Base-by-base conservation (phyloP, 2,888 invertebrate species). In the Amiota minor region DNA sequence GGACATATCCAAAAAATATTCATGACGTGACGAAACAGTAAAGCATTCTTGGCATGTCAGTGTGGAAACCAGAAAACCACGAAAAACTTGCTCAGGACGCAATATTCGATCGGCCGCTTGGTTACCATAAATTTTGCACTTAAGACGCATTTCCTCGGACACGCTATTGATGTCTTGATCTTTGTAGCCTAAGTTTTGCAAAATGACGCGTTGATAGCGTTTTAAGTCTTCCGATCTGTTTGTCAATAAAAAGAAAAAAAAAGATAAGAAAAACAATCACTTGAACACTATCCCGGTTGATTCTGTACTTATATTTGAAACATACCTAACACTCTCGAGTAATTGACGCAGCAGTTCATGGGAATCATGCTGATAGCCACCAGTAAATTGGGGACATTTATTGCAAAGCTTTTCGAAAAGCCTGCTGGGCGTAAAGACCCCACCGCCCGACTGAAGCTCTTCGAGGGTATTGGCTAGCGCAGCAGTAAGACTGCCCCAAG, bases 361-460 rank as follows among this genome's bases (percentile, higher is more conserved):
- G 0, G 98, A 94, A 89, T 99, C 99, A 86, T 99, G 99, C 87
- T 99, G 98, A 82, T 97, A 96, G 2, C 95, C 97, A 11, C 97
- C 97, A 70, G 95, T 95, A 89, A 98, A 98, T 88, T 97, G 95
- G 0, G 96, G 95, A 86, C 93, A 91, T 80, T 94, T 93, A 79
- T 90, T 91, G 73, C 93, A 93, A 23, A 95, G 90, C 74, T 92
- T 92, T 1, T 91, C 91, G 46, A 95, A 91, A 65, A 95, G 90
- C 84, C 92, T 92, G 35, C 92, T 89, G 0, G 95, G 95, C 23
- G 91, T 93, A 79, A 92, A 93, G 20, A 94, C 93, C 14, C 93
- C 92, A 3, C 89, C 90, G 49, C 87, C 87, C 79, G 91, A 91
- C 88, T 94, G 94, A 79, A 96, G 90, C 80, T 94, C 93, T 70